Evolutionary conservation across 2,113 vertebrate species (phyloP), one percentile per base, ranked within the genome.

Genomic region (Caloenas nicobarica): DNA sequence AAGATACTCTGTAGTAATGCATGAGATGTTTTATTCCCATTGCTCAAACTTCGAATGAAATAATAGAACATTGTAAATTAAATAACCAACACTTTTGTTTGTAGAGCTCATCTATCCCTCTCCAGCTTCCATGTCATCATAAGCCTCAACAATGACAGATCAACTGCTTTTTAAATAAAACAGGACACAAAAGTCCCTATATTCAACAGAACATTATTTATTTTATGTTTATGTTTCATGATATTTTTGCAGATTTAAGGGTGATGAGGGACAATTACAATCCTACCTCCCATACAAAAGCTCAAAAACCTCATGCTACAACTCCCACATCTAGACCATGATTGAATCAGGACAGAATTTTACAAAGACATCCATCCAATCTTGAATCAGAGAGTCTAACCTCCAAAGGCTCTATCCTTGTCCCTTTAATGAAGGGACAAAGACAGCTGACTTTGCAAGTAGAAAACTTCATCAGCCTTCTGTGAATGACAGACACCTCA

Each of bases 1-100:
- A 97, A 3, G 18, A 90, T 64, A 87, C 42, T 89, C 53, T 90
- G 50, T 44, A 56, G 58, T 77, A 94, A 90, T 23, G 51, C 71
- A 89, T 38, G 61, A 88, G 17, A 83, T 62, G 21, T 54, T 95
- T 82, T 90, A 84, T 82, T 95, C 82, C 66, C 73, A 86, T 18
- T 83, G 71, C 54, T 93, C 68, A 85, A 92, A 76, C 36, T 60
- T 23, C 40, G 61, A 94, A 89, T 88, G 66, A 86, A 96, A 83
- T 36, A 88, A 81, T 15, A 85, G 7, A 88, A 48, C 40, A 64
- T 61, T 91, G 86, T 83, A 70, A 86, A 84, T 71, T 78, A 91
- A 91, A 95, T 42, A 94, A 81, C 72, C 26, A 61, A 92, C 5
- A 33, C 26, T 86, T 81, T 48, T 74, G 40, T 93, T 93, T 85